Conservation (phyloP, 2,113 vertebrate species). For the Crotalus horridus region DNA sequence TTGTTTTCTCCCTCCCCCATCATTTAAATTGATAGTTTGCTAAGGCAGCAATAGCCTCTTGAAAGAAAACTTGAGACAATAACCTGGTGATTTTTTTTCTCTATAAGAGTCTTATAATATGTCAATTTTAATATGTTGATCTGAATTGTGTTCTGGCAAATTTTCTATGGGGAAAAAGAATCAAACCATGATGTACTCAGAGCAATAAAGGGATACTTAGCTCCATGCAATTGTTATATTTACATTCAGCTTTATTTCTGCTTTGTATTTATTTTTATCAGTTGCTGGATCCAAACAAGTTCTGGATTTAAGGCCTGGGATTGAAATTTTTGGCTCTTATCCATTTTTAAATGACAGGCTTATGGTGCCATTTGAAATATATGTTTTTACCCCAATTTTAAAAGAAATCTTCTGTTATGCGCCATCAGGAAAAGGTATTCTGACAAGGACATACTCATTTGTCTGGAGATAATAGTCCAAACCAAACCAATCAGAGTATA, state of each 20-base stretch:
- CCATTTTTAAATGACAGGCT: neutral
- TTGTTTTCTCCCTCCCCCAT: slow-evolving; percentile 70
- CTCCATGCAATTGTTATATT: neutral
- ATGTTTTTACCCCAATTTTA: neutral
- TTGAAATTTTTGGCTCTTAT: neutral
- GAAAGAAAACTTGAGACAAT: slow-evolving; percentile 52
- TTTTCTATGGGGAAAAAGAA: slow-evolving; percentile 34
- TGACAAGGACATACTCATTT: slow-evolving; percentile 15
- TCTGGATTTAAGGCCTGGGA: neutral
- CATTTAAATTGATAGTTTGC: slow-evolving; percentile 82
- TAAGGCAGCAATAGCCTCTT: slow-evolving; percentile 64
- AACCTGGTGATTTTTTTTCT: slow-evolving; percentile 54
- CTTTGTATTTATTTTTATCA: neutral
- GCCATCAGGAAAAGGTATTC: neutral
- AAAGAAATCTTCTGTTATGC: neutral
- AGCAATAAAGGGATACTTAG: slow-evolving; percentile 26
- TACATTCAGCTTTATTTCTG: neutral
- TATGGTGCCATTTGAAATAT: neutral
- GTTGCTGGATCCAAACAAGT: neutral
- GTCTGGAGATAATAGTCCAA: slow-evolving; percentile 28
- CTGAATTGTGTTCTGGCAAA: slow-evolving; percentile 58
- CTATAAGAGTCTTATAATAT: slow-evolving; percentile 61
- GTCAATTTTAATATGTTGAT: slow-evolving; percentile 69
- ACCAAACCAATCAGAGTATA: slow-evolving; percentile 20
- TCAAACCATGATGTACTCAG: slow-evolving; percentile 40